Evolutionary conservation across 1,140 invertebrate species (phyloP).

Genomic region (Meteorus sp.): DNA sequence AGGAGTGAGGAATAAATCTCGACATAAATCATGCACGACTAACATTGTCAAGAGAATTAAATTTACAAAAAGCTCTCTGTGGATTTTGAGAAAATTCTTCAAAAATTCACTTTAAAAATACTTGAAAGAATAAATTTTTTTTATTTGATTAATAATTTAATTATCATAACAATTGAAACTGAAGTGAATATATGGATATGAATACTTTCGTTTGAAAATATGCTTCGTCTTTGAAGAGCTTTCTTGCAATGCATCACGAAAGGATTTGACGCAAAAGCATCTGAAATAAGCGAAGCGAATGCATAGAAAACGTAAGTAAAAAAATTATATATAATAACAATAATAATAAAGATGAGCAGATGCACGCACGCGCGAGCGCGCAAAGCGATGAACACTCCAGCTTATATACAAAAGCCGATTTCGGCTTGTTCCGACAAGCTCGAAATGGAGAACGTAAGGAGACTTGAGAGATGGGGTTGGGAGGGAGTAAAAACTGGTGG

Average conservation of each 20-base stretch:
- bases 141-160: too few species aligned
- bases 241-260: not conserved
- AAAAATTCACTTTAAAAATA: too few species aligned
- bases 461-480: too few species aligned
- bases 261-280: not conserved
- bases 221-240: not conserved
- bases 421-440: not conserved
- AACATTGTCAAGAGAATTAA: not conserved
- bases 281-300: too few species aligned
- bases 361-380: not conserved
- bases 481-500: too few species aligned
- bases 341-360: too few species aligned
- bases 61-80: not conserved
- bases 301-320: too few species aligned
- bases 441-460: too few species aligned
- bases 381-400: constrained; percentile 1
- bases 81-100: too few species aligned
- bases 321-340: too few species aligned
- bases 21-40: not conserved
- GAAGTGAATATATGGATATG: not conserved
- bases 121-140: too few species aligned
- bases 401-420: not conserved
- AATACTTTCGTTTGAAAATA: not conserved
- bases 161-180: not conserved
- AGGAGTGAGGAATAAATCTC: not conserved